A percentile compares a stretch with the other conserved stretches of the same genome.
phyloP scores from a whole-genome alignment of 1,140 invertebrate species.

The Nasonia longicornis region DNA sequence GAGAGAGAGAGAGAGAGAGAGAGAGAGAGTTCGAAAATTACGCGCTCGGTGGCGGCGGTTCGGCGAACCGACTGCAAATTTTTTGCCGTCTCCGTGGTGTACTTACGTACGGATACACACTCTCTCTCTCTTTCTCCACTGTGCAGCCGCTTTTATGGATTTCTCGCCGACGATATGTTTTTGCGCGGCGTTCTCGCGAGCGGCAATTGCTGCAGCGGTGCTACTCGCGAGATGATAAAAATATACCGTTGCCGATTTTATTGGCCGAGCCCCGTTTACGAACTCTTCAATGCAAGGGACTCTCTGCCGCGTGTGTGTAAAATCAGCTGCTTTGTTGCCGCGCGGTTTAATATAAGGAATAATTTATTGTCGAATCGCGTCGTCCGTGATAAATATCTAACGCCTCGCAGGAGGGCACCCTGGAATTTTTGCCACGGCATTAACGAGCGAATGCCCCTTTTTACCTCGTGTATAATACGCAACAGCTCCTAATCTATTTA shows the following conservation, averaged over 20 bases:
- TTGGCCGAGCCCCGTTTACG: slow-evolving; percentile 16
- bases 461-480: background rate
- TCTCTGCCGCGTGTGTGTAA: background rate
- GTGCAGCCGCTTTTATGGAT: slow-evolving; percentile 26
- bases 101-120: slow-evolving; percentile 12
- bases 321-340: background rate
- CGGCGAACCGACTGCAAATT: slow-evolving; percentile 16
- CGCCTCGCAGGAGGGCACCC: background rate
- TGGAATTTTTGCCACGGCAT: background rate
- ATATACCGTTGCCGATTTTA: slow-evolving; percentile 19
- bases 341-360: background rate
- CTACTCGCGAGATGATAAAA: background rate
- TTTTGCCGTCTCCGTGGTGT: slow-evolving; percentile 19
- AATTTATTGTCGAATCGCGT: background rate
- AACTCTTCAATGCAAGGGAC: background rate
- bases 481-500: slow-evolving; percentile 15
- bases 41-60: background rate
- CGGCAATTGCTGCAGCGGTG: background rate
- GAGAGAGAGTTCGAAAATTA: slow-evolving; percentile 26
- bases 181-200: background rate
- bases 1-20: background rate
- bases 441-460: background rate
- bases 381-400: background rate
- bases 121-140: background rate
- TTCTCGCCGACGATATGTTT: slow-evolving; percentile 14